Conservation (phyloP, 1,140 invertebrate species). For the Drosophila willistoni region DNA sequence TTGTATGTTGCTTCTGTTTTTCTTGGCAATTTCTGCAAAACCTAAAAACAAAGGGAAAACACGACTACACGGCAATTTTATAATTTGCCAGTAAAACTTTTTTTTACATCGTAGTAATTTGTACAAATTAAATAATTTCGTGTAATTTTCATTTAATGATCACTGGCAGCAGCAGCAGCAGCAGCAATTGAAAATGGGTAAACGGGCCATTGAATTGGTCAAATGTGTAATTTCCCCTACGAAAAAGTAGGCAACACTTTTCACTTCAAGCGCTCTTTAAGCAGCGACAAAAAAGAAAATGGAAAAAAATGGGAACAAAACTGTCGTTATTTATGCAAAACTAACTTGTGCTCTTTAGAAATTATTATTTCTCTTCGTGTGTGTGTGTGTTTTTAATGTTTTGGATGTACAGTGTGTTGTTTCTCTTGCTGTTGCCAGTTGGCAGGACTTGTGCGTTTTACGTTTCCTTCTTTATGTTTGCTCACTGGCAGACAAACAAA, state of each 20-base stretch:
- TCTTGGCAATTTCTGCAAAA: not conserved
- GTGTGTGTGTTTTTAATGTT: slow-evolving; percentile 52
- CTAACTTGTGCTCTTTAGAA: slow-evolving; percentile 77
- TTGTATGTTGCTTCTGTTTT: not conserved
- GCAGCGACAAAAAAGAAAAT: slow-evolving; percentile 35
- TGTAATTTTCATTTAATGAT: slow-evolving; percentile 42
- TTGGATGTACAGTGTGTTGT: slow-evolving; percentile 34
- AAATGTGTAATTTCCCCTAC: not conserved
- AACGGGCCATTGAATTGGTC: not conserved
- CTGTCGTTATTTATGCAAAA: slow-evolving; percentile 77
- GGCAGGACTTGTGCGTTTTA: slow-evolving; percentile 53
- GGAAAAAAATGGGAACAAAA: slow-evolving; percentile 70
- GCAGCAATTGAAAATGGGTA: not conserved
- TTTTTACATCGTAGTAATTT: slow-evolving; percentile 42
- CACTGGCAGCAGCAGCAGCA: not conserved
- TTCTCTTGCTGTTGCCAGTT: slow-evolving; percentile 64
- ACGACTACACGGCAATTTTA: slow-evolving; percentile 28
- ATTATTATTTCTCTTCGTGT: slow-evolving; percentile 72
- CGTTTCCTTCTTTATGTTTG: slow-evolving; percentile 77
- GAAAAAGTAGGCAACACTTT: slow-evolving; percentile 44
- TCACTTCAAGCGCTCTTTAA: slow-evolving; percentile 21
- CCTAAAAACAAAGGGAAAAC: not conserved
- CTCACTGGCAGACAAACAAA: slow-evolving; percentile 34
- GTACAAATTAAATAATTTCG: slow-evolving; percentile 46
- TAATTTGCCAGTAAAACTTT: slow-evolving; percentile 18